Evolutionary conservation across 92 coral and sea anemone genomes (phyloP).

Genomic region (Ricordea florida): DNA sequence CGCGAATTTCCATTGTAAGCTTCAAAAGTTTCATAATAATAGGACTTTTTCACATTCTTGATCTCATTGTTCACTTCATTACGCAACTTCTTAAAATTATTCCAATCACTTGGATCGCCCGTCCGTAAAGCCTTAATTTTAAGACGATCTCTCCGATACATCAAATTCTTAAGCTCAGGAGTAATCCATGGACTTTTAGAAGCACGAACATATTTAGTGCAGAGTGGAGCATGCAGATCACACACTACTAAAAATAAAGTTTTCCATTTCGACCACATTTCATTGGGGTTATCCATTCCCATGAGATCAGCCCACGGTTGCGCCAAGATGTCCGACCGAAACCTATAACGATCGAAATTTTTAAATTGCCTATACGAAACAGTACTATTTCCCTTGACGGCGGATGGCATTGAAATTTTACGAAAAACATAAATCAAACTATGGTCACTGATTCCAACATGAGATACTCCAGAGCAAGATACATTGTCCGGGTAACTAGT

Average conservation of each 20-base stretch:
- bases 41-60: too few species aligned
- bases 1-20: too few species aligned
- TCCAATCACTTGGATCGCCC: too few species aligned
- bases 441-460: conserved; percentile 29
- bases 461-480: conserved; percentile 24
- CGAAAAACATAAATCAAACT: conserved; percentile 13
- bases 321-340: neutral
- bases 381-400: neutral
- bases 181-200: too few species aligned
- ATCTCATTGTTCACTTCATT: too few species aligned
- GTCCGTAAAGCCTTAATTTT: too few species aligned
- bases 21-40: too few species aligned
- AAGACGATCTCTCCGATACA: too few species aligned
- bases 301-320: conserved; percentile 2
- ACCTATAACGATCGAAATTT: neutral
- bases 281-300: neutral
- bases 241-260: too few species aligned
- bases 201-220: neutral
- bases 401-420: conserved; percentile 8
- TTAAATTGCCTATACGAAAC: conserved; percentile 36
- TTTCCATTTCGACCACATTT: conserved; percentile 15
- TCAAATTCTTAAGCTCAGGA: too few species aligned
- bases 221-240: neutral
- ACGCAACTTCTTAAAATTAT: too few species aligned
- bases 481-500: neutral